phyloP scores from a whole-genome alignment of 2,113 vertebrate genomes.

The Coryphaenoides rupestris region DNA sequence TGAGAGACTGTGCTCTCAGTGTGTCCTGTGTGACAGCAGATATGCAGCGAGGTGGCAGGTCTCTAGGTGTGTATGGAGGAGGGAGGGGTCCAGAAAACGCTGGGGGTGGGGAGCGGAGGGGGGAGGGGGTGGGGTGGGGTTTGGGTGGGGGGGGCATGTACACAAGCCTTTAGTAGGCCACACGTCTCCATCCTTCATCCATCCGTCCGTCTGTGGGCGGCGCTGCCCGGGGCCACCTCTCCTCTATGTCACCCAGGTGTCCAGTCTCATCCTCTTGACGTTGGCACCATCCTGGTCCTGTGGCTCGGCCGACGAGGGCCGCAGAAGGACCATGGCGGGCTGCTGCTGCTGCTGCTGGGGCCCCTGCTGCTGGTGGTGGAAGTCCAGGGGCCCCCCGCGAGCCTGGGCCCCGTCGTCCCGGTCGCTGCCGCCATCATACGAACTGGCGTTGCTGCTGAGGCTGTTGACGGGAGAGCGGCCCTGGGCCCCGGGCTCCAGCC shows the following conservation, averaged over 20 bases:
- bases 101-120: slow-evolving; percentile 14
- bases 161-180: slow-evolving; percentile 48
- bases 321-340: slow-evolving; percentile 80
- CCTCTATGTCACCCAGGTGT: slow-evolving; percentile 90
- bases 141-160: slow-evolving; percentile 43
- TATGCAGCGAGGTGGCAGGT: slow-evolving; percentile 21
- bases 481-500: slow-evolving; percentile 75
- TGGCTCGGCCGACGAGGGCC: slow-evolving; percentile 73
- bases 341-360: slow-evolving; percentile 46
- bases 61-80: slow-evolving; percentile 25
- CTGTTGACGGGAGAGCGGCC: slow-evolving; percentile 86
- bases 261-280: slow-evolving; percentile 90
- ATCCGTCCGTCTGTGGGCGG: slow-evolving; percentile 4
- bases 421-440: slow-evolving; percentile 89
- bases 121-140: slow-evolving; percentile 34
- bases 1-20: slow-evolving; percentile 36
- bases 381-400: slow-evolving; percentile 70
- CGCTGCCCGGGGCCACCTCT: slow-evolving; percentile 14
- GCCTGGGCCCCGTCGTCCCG: slow-evolving; percentile 77
- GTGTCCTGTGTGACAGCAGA: slow-evolving; percentile 19
- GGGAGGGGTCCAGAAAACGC: slow-evolving; percentile 18
- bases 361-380: slow-evolving; percentile 59
- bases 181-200: slow-evolving; percentile 48
- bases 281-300: slow-evolving; percentile 81
- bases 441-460: slow-evolving; percentile 91